These are phyloP conservation scores for Embidobia sp. DNA, from an alignment of 2,888 invertebrate species.

Conservation along the genomic window DNA sequence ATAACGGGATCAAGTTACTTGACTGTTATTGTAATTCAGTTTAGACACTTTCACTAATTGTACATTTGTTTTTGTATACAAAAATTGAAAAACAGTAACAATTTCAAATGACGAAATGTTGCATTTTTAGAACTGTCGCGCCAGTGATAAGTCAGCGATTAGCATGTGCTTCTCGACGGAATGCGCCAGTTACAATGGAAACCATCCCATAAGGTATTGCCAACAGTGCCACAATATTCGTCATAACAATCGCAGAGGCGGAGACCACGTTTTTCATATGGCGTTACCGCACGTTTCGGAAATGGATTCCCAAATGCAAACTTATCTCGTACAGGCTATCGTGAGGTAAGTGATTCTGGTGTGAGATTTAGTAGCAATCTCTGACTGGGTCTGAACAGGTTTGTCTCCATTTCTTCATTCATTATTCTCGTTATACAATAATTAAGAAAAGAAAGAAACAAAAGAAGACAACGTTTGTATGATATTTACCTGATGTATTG, in stretches of 20 bases:
- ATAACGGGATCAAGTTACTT: constrained; percentile 11
- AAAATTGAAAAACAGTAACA: no score
- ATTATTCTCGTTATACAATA: no score
- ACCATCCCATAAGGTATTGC: constrained; percentile 97
- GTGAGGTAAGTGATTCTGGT: constrained; percentile 86
- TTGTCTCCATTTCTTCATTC: constrained; percentile 20
- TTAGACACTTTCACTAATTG: not conserved
- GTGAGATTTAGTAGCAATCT: constrained; percentile 18
- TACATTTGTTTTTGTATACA: no score
- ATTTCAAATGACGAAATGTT: no score
- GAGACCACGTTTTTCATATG: constrained; percentile 95
- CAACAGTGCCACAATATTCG: constrained; percentile 93
- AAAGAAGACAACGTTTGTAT: no score
- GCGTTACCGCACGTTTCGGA: constrained; percentile 93
- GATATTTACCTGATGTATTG: no score
- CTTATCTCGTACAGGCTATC: constrained; percentile 96
- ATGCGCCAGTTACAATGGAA: constrained; percentile 97
- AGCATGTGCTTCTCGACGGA: constrained; percentile 98
- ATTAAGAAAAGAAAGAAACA: no score
- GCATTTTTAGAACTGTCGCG: constrained; percentile 90
- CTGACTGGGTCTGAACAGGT: constrained; percentile 27
- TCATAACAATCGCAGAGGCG: constrained; percentile 93
- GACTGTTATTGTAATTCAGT: not conserved
- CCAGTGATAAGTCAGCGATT: constrained; percentile 94
- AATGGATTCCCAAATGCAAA: constrained; percentile 95